Evolutionary conservation across 1,140 invertebrate genomes (phyloP), one percentile per base, ranked within the genome.

Genomic region (Macrocentrus cingulum): DNA sequence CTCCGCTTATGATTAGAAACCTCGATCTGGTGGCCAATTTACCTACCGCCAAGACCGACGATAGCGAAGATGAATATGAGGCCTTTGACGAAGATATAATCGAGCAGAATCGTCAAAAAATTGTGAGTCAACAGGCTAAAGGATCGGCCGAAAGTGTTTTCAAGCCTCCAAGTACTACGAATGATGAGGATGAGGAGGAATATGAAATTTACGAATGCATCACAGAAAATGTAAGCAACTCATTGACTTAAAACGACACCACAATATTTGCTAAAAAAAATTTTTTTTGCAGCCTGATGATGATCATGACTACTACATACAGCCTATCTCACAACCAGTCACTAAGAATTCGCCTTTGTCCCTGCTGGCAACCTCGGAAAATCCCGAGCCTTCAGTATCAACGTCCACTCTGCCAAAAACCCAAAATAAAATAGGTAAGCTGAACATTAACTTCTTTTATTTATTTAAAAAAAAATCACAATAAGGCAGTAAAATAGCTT

Each of bases 151-250:
- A 76, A 13, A 76, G 72, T 15, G 63, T 75, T 56, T 76, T 75
- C 61, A 66, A 70, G 5, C 62, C 74, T 1, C 56, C 66, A 4
- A 72, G 65, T 7, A 59, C 65, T 0, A 59, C 52, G 1, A 75
- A 74, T 23, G 52, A 68, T 8, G 70, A 79, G 1, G 71, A 68
- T 5, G 70, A 74, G 7, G 62, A 67, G 2, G 67, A 61, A 0
- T 72, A 72, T 16, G 70, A 77, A 18, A 76, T 79, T 62, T 79
- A 79, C 15, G 75, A 77, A 57, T 75, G 68, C 0, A 78, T 79
- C 4, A 78, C 64, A 0, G 76, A 79, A 64, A 46, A 53, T 36
- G 76, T 79, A 53, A 65, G 65, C 25, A 15, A 42, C 23, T 25
- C 19, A 20, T 60, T 44, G 2, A 36, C 11, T 36, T 42, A 1